phyloP scores from a whole-genome alignment of 2,797 vertebrate species.

The Danio kyathit region DNA sequence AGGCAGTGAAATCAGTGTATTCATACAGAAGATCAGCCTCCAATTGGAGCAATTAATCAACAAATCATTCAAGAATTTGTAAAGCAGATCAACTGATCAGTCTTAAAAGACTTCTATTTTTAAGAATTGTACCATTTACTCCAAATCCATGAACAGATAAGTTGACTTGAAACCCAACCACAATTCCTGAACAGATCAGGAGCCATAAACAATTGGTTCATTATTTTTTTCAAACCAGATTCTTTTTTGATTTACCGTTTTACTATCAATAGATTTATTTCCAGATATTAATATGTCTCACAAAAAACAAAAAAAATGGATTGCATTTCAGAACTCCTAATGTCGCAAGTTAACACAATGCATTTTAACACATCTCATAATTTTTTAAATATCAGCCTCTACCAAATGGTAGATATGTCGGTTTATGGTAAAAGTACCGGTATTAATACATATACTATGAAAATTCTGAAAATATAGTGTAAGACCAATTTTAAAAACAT shows the following conservation, averaged over 20 bases:
- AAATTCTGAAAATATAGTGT: no score
- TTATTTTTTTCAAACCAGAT: not conserved
- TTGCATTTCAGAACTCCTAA: no score
- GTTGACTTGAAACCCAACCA: not conserved
- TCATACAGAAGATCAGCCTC: not conserved
- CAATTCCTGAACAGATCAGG: not conserved
- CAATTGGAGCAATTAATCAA: not conserved
- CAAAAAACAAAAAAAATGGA: not conserved
- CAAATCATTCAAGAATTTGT: not conserved
- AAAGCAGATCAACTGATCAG: not conserved
- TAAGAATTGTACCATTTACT: no score
- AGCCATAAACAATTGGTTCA: not conserved
- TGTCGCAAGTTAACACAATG: no score
- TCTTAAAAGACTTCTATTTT: not conserved
- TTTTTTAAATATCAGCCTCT: no score
- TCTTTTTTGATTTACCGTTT: no score
- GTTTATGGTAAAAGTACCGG: no score
- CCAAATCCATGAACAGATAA: not conserved
- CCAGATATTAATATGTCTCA: not conserved
- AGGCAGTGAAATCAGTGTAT: not conserved
- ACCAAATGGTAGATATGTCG: no score
- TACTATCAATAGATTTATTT: no score
- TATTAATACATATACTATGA: no score
- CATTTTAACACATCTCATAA: no score
- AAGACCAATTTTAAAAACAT: no score